Conservation (phyloP, 2,113 vertebrate species). For the Pica pica region DNA sequence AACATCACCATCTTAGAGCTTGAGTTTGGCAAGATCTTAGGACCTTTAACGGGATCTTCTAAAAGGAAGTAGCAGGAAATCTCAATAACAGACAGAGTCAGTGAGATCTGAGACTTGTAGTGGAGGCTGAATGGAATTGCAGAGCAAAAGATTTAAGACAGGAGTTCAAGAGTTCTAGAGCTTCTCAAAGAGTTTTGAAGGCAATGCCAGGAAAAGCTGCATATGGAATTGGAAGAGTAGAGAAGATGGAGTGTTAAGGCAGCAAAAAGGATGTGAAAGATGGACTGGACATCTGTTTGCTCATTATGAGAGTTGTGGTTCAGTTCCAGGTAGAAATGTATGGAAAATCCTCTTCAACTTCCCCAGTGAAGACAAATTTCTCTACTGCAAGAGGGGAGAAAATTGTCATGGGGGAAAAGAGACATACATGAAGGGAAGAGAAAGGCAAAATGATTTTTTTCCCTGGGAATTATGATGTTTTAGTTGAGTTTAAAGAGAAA, state of each 20-base stretch:
- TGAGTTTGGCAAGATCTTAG: neutral
- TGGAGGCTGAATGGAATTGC: neutral
- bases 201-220: neutral
- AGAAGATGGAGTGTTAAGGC: neutral
- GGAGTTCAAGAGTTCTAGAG: neutral
- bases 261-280: neutral
- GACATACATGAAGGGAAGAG: neutral
- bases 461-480: neutral
- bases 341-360: neutral
- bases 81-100: neutral
- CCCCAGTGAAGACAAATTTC: neutral
- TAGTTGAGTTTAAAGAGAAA: neutral
- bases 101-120: neutral
- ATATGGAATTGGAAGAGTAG: neutral
- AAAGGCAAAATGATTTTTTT: neutral
- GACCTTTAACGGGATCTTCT: neutral
- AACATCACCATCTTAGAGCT: neutral
- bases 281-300: neutral
- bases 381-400: neutral
- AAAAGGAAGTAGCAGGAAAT: neutral
- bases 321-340: neutral
- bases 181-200: neutral
- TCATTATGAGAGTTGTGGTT: neutral
- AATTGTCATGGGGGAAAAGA: neutral
- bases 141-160: neutral